These are phyloP conservation scores for Drosophila picticornis DNA, from an alignment of 2,888 invertebrate genomes.

Conservation along the genomic window DNA sequence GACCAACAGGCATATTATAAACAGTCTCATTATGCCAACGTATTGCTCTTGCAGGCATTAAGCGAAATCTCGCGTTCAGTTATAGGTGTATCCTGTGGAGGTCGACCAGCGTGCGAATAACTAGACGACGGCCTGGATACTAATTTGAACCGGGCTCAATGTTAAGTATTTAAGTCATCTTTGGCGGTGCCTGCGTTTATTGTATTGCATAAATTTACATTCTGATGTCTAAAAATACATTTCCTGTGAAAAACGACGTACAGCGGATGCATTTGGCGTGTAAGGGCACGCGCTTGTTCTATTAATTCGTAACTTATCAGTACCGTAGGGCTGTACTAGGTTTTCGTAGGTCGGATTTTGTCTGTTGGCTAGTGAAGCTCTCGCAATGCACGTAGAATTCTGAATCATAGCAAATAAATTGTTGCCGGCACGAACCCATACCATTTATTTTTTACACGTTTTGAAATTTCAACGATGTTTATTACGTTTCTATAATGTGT, in stretches of 20 bases:
- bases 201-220: conserved; percentile 39
- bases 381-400: conserved; percentile 23
- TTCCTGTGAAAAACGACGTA: not conserved
- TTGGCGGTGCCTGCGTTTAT: not conserved
- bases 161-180: conserved; percentile 56
- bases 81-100: conserved; percentile 9
- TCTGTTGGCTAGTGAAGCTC: conserved; percentile 6
- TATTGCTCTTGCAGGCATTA: not conserved
- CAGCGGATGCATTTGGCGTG: conserved; percentile 44
- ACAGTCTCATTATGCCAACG: conserved; percentile 52
- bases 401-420: conserved; percentile 2
- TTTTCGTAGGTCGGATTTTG: not conserved
- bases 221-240: conserved; percentile 27
- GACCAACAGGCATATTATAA: conserved; percentile 55
- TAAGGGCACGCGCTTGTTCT: conserved; percentile 47
- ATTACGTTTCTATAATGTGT: conserved; percentile 15
- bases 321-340: not conserved
- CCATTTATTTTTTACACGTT: conserved; percentile 36
- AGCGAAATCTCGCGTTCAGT: not conserved
- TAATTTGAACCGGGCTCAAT: conserved; percentile 26
- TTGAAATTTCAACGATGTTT: conserved; percentile 58
- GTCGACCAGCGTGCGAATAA: conserved; percentile 14
- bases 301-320: conserved; percentile 41
- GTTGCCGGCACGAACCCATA: conserved; percentile 28
- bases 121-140: conserved; percentile 51